Base-by-base conservation (phyloP, 2,113 vertebrate genomes). In the Leiothrix lutea region DNA sequence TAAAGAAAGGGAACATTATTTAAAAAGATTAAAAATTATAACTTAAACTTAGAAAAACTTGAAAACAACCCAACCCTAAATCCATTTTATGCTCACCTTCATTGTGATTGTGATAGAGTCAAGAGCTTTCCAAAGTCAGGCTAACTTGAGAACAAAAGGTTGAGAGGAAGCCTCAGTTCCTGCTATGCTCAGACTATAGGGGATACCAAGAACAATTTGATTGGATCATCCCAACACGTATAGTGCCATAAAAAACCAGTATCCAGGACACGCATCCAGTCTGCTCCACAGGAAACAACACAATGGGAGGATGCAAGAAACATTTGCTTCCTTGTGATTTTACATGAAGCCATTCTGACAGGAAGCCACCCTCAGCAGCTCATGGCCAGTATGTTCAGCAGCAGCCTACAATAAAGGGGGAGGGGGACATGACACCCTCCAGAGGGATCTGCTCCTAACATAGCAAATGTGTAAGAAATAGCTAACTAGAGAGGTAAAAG, bases 71-170 rank as follows among this genome's bases (percentile, higher is more conserved):
- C 28, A 84, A 78, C 8, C 26, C 54, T 18, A 92, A 31, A 85
- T 35, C 50, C 35, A 75, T 42, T 91, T 96, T 73, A 91, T 83
- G 93, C 97, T 97, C 93, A 98, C 98, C 98, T 98, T 98, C 98
- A 98, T 98, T 65, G 48, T 97, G 95, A 78, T 95, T 93, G 61
- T 69, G 50, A 50, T 3, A 54, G 33, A 82, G n/a, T 19, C 91
- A 42, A 60, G 81, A 73, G 84, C 69, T 33, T 94, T 82, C 81
- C 85, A 74, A 92, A 60, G 71, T 38, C 92, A 85, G 74, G 69
- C 87, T 92, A 75, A 86, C 47, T 57, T n/a, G 88, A 95, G 93
- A 97, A 97, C 67, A 97, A 97, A 96, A 98, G 97, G 97, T 97
- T 96, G 95, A 28, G 2, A 95, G 93, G 75, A 93, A 88, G 78